Percentiles rank a stretch among this genome's conserved stretches.
Conservation (phyloP, 2,797 vertebrate species). For the Argya squamiceps region DNA sequence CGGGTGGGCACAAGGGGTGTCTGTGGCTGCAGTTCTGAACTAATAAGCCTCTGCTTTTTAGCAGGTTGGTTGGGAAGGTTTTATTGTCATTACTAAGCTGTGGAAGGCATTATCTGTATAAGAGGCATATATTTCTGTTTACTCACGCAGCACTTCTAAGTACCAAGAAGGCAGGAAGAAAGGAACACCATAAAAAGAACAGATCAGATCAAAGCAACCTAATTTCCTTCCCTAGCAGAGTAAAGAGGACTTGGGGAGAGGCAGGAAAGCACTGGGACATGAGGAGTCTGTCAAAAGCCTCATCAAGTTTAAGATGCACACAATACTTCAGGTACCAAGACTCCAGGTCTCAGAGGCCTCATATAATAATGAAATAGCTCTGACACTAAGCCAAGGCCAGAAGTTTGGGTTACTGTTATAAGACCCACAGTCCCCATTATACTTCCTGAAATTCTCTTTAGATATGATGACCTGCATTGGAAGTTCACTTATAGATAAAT, state of each 20-base stretch:
- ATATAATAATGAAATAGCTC: not conserved
- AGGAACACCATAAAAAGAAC: not conserved
- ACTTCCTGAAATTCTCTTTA: not conserved
- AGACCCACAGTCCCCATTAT: not conserved
- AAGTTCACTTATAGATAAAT: fast-evolving
- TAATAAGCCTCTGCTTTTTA: not conserved
- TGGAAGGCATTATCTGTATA: not conserved
- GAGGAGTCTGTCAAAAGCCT: not conserved
- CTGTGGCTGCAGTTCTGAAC: not conserved
- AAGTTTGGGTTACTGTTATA: not conserved
- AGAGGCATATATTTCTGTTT: not conserved
- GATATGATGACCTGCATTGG: fast-evolving
- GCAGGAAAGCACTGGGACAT: not conserved
- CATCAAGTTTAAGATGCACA: not conserved
- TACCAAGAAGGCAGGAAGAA: not conserved
- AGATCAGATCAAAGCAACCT: not conserved
- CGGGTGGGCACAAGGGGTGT: not conserved
- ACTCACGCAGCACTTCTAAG: not conserved
- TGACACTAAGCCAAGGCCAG: not conserved
- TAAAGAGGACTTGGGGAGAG: not conserved
- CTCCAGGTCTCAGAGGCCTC: not conserved
- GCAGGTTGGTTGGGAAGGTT: not conserved
- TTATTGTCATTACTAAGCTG: not conserved
- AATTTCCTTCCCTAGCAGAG: not conserved
- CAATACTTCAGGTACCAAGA: not conserved